A percentile compares a stretch with the other conserved stretches of the same genome.
Evolutionary conservation across 1,140 invertebrate species (phyloP).

Genomic region (Antheraea mylitta): DNA sequence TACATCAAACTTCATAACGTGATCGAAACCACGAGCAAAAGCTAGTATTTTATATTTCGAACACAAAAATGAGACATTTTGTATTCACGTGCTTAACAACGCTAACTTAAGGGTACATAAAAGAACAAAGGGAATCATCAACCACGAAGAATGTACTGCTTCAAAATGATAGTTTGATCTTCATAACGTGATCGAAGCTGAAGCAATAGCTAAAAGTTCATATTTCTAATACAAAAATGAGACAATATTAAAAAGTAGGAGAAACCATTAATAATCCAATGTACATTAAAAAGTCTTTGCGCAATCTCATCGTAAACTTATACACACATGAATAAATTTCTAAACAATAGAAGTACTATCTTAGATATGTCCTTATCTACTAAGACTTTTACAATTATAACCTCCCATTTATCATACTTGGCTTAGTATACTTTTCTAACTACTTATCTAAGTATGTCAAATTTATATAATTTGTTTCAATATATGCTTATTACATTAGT

Average conservation of each 20-base stretch:
- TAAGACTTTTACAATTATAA: constrained; percentile 3
- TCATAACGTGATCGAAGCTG: too few species aligned
- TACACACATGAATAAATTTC: neutral
- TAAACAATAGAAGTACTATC: constrained; percentile 4
- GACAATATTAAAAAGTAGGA: neutral
- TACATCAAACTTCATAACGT: too few species aligned
- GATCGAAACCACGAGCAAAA: too few species aligned
- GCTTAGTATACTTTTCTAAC: neutral
- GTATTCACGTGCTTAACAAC: too few species aligned
- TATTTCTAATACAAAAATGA: too few species aligned
- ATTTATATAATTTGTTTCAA: neutral
- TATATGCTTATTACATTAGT: neutral
- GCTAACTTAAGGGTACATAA: too few species aligned
- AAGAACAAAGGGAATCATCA: too few species aligned
- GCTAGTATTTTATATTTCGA: too few species aligned
- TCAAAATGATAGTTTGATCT: too few species aligned
- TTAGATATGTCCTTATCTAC: neutral
- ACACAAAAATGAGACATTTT: too few species aligned
- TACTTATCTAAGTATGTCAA: constrained; percentile 1
- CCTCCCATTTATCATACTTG: constrained; percentile 1
- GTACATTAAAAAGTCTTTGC: neutral
- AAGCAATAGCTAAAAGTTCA: too few species aligned
- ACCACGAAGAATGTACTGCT: too few species aligned
- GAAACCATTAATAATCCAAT: neutral
- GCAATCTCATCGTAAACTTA: neutral